phyloP scores from a whole-genome alignment of 2,797 vertebrate genomes.

The Acipenser oxyrinchus region DNA sequence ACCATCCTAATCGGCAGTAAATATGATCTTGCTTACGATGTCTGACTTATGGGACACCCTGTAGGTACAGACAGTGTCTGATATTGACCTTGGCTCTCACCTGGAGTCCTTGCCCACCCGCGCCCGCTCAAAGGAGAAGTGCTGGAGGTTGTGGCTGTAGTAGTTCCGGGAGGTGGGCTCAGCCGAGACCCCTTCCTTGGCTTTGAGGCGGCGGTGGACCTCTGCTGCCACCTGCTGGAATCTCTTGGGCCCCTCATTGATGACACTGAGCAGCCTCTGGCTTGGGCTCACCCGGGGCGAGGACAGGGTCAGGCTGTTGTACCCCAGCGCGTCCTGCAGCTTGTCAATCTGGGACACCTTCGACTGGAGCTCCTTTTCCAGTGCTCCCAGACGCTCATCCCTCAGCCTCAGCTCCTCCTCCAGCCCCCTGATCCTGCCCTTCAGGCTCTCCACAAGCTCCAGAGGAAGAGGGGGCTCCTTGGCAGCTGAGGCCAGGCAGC shows the following conservation, averaged over 20 bases:
- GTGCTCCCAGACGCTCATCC: constrained; percentile 47
- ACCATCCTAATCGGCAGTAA: too few species aligned
- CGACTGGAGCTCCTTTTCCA: constrained; percentile 55
- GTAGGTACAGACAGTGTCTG: too few species aligned
- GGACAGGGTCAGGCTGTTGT: constrained; percentile 40
- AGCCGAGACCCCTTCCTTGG: constrained; percentile 69
- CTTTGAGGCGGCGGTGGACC: constrained; percentile 59
- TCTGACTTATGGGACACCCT: too few species aligned
- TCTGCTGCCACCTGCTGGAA: constrained; percentile 60
- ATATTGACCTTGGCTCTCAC: constrained; percentile 36
- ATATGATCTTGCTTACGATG: too few species aligned
- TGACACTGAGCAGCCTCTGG: constrained; percentile 48
- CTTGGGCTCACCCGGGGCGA: constrained; percentile 31
- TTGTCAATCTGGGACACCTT: constrained; percentile 65
- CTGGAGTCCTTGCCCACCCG: constrained; percentile 52
- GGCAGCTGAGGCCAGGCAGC: constrained; percentile 44
- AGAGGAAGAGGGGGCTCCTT: constrained; percentile 29
- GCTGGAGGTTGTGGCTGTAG: constrained; percentile 36
- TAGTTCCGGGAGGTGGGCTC: constrained; percentile 64
- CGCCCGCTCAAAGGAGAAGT: constrained; percentile 35
- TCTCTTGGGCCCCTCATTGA: constrained; percentile 60
- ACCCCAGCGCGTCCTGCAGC: constrained; percentile 65
- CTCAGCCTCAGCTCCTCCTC: constrained; percentile 52
- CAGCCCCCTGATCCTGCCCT: constrained; percentile 48
- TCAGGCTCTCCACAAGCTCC: constrained; percentile 48